Conservation (phyloP, 1,140 invertebrate species). For the Gonatopus flavifemur region DNA sequence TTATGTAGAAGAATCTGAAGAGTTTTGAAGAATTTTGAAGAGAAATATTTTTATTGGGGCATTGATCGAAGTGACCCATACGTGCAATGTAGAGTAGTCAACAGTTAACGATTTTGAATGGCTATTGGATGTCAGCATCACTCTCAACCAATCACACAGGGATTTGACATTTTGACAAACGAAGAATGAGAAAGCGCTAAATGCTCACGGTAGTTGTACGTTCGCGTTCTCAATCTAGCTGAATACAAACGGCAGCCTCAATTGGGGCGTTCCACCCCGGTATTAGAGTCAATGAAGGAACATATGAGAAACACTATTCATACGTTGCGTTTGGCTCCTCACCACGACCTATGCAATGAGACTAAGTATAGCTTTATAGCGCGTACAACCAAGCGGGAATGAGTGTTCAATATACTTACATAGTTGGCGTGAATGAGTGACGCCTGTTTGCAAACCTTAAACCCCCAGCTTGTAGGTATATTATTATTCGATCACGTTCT, state of each 20-base stretch:
- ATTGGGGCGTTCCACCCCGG: constrained; percentile 36
- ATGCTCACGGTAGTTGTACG: constrained; percentile 24
- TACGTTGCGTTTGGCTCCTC: constrained; percentile 32
- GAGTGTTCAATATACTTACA: not conserved
- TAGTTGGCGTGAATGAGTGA: constrained; percentile 23
- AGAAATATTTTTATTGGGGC: not conserved
- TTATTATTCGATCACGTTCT: too few species aligned
- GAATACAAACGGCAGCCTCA: constrained; percentile 30
- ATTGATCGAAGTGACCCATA: constrained; percentile 34
- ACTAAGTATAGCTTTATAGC: constrained; percentile 36
- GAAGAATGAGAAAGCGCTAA: constrained; percentile 25
- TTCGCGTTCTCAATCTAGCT: constrained; percentile 28
- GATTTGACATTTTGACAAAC: too few species aligned
- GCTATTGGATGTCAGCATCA: constrained; percentile 39
- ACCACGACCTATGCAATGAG: constrained; percentile 33
- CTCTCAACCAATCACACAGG: too few species aligned
- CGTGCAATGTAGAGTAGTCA: constrained; percentile 33
- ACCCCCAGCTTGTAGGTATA: too few species aligned
- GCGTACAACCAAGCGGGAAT: constrained; percentile 17
- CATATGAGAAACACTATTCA: constrained; percentile 40
- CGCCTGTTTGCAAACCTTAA: constrained; percentile 26
- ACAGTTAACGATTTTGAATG: constrained; percentile 20
- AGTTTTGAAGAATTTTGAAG: not conserved
- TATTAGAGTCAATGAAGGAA: constrained; percentile 39
- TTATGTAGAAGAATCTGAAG: too few species aligned